Evolutionary conservation across 2,888 invertebrate genomes (phyloP).

Genomic region (Sepioteuthis lessoniana): DNA sequence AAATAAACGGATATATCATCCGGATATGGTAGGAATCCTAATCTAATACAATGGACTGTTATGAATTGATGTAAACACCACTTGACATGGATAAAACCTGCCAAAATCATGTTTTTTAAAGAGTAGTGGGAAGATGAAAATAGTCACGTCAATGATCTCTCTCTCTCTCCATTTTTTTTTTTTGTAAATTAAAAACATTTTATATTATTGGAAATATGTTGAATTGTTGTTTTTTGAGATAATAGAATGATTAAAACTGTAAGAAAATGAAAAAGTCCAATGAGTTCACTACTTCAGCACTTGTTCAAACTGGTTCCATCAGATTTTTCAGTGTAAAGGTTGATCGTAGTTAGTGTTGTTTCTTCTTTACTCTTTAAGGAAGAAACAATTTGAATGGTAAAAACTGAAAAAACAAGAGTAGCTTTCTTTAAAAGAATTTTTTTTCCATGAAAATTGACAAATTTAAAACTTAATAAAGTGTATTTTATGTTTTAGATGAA

Average conservation of each 20-base stretch:
- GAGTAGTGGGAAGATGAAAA: not conserved
- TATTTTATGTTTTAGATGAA: no score
- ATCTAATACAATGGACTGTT: not conserved
- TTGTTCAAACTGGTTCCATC: no score
- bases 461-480: no score
- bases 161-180: not conserved
- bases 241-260: not conserved
- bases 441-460: no score
- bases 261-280: not conserved
- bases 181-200: not conserved
- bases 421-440: no score
- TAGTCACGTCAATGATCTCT: not conserved
- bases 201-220: not conserved
- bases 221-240: not conserved
- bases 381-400: no score
- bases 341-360: no score
- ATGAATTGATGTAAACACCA: slow-evolving; percentile 17
- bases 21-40: not conserved
- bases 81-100: not conserved
- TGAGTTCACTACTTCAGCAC: no score
- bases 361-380: no score
- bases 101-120: not conserved
- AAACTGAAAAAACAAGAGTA: no score
- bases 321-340: no score
- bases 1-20: not conserved